Base-by-base conservation (phyloP, 2,888 invertebrate species). In the Epirrita christyi region DNA sequence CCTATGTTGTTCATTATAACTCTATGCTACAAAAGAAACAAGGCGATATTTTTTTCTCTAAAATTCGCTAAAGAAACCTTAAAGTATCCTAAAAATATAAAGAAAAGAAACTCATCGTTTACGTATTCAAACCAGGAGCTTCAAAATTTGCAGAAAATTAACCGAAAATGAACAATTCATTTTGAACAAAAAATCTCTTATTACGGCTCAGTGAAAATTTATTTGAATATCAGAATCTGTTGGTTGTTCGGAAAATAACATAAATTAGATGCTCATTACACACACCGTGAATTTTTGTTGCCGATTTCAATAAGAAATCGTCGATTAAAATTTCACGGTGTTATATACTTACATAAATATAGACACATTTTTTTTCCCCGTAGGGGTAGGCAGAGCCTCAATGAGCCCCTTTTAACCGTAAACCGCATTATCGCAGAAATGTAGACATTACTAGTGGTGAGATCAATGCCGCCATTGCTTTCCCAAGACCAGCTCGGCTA, bases 101-200 rank as follows among this genome's bases (percentile, higher is more conserved):
- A 5, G 10, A 21, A 21, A 2, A 42, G 37, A 47, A 37, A 34
- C n/a, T 36, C 21, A 36, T 36, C 46, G 11, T 8, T 1, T 32
- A 32, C 8, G 6, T 10, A 32, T 32, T 32, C 32, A 32, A 32
- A 21, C 21, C 21, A 21, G 21, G 21, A 21, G 21, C 21, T 21
- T 21, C 21, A 21, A 9, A 49, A 41, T 32, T 15, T 28, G 6
- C 27, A 36, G 28, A 43, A 43, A 51, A 32, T 32, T 46, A 38
- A 14, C 7, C n/a, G 21, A 46, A 44, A 52, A 21, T 44, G 9
- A 45, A 38, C 9, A 45, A 52, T 45, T 38, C 15, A 32, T 46
- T 53, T 53, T 13, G 32, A 41, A 27, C 11, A 6, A 27, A 27
- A 32, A 13, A 13, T 29, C n/a, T 34, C 6, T 32, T 29, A 37